Evolutionary conservation across 2,797 vertebrate genomes (phyloP).

Genomic region (Galagoides demidoff): DNA sequence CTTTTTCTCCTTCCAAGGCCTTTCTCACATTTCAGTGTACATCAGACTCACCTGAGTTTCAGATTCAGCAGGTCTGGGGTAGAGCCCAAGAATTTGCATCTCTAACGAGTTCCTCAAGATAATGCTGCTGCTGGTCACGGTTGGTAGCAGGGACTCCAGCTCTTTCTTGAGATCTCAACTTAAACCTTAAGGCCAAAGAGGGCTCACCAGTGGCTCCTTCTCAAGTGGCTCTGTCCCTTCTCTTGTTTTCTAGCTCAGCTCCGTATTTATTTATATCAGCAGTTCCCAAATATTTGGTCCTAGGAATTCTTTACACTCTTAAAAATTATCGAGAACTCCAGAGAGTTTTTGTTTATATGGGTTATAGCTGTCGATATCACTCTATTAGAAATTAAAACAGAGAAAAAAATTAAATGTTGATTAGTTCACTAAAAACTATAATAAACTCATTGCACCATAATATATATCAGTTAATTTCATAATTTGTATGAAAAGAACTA

Average conservation of each 20-base stretch:
- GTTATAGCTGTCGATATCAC: not conserved
- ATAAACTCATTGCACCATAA: not conserved
- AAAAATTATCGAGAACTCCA: not conserved
- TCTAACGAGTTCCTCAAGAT: not conserved
- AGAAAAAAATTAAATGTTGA: not conserved
- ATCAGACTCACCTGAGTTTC: not conserved
- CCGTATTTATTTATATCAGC: not conserved
- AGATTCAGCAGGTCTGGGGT: not conserved
- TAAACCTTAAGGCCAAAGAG: not conserved
- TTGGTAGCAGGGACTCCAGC: not conserved
- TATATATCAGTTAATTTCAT: not conserved
- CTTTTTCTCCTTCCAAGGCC: not conserved
- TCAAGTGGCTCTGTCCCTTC: not conserved
- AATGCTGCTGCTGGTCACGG: not conserved
- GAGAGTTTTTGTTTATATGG: not conserved
- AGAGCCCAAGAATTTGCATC: not conserved
- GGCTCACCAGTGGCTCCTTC: not conserved
- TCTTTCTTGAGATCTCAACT: not conserved
- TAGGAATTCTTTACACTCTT: not conserved
- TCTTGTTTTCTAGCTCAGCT: not conserved
- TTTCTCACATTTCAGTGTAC: not conserved
- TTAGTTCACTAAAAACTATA: not conserved
- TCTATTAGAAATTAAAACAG: not conserved
- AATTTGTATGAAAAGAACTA: not conserved
- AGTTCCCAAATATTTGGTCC: not conserved